Percentiles rank a stretch among this genome's conserved stretches.
These are phyloP conservation scores for Eidolon dupreanum DNA, from an alignment of 2,797 vertebrate species.

Conservation along the genomic window DNA sequence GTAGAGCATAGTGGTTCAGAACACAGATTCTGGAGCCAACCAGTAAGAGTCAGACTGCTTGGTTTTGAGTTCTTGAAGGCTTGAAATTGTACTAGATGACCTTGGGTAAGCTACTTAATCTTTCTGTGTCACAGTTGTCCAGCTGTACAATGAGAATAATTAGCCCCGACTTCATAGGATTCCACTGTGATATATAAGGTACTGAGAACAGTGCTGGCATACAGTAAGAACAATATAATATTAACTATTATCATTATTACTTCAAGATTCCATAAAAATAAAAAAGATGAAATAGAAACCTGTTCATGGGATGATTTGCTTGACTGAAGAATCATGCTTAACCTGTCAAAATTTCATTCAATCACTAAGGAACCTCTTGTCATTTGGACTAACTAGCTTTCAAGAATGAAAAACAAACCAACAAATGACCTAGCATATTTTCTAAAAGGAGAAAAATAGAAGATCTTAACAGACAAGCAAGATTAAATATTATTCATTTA, in stretches of 20 bases:
- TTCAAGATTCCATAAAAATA: not conserved
- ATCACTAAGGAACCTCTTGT: not conserved
- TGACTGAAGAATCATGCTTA: not conserved
- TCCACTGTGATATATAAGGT: not conserved
- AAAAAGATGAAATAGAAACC: not conserved
- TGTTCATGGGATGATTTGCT: not conserved
- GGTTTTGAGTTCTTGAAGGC: not conserved
- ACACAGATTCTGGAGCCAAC: not conserved
- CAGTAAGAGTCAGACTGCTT: not conserved
- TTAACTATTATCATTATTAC: not conserved
- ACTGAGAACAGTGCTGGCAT: not conserved
- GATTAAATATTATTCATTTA: not conserved
- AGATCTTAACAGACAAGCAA: not conserved
- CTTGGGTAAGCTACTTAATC: not conserved
- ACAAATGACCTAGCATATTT: not conserved
- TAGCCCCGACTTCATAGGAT: not conserved
- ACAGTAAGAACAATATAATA: not conserved
- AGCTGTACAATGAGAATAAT: not conserved
- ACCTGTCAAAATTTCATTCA: not conserved
- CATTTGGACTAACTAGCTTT: conserved; percentile 15
- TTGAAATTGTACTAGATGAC: not conserved
- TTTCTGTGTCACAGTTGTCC: not conserved
- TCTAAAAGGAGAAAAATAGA: not conserved
- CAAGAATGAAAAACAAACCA: not conserved
- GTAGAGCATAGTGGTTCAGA: not conserved